phyloP scores from a whole-genome alignment of 1,140 invertebrate genomes.

The Chelonus insularis region DNA sequence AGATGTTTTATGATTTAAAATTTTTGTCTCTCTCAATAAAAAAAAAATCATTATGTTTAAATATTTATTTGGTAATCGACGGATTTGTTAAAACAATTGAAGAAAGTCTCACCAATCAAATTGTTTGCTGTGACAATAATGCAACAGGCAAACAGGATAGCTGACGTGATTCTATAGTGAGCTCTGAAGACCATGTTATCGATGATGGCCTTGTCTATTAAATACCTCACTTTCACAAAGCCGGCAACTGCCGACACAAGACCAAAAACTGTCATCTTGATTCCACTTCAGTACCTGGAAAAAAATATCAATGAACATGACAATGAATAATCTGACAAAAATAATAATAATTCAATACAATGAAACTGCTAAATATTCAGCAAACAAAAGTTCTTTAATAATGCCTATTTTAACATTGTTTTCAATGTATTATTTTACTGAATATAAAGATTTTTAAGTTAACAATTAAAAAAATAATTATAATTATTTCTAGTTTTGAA shows the following conservation, averaged over 20 bases:
- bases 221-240: slow-evolving; percentile 83
- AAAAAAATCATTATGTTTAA: too few species aligned
- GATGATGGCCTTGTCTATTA: slow-evolving; percentile 83
- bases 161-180: slow-evolving; percentile 86
- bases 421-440: too few species aligned
- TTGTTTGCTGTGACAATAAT: slow-evolving; percentile 88
- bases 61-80: background rate
- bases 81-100: background rate
- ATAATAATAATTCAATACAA: too few species aligned
- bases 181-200: slow-evolving; percentile 89
- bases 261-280: slow-evolving; percentile 77
- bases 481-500: too few species aligned
- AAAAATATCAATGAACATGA: too few species aligned
- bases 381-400: too few species aligned
- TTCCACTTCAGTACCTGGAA: slow-evolving; percentile 47
- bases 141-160: slow-evolving; percentile 83
- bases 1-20: slow-evolving; percentile 9
- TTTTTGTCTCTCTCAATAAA: too few species aligned
- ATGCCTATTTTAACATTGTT: too few species aligned
- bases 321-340: too few species aligned
- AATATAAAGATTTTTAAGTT: too few species aligned
- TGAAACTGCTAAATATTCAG: too few species aligned
- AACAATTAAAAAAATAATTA: too few species aligned
- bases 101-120: slow-evolving; percentile 72
- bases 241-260: slow-evolving; percentile 81